phyloP scores from a whole-genome alignment of 2,113 vertebrate species.

The Meleagris gallopavo region DNA sequence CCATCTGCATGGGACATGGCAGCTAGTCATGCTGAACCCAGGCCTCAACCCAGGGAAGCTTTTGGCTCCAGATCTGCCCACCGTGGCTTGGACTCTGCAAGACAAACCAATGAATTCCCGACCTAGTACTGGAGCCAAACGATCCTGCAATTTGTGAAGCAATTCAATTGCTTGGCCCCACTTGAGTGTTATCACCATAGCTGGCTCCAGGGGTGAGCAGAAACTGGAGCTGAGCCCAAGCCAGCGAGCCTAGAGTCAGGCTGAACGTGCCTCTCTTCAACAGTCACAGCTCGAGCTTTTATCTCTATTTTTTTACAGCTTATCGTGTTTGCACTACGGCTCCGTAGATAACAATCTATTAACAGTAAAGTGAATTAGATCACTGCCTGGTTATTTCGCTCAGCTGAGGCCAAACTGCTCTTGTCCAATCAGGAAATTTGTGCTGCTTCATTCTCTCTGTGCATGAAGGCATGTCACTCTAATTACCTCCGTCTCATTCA shows the following conservation, averaged over 20 bases:
- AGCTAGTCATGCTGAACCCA: neutral
- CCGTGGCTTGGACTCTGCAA: neutral
- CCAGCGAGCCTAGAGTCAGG: neutral
- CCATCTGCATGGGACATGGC: accelerated
- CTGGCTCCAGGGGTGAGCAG: neutral
- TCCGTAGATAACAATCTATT: conserved; percentile 60
- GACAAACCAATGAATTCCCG: neutral
- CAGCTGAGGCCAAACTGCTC: conserved; percentile 58
- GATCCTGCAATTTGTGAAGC: neutral
- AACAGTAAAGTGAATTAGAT: conserved; percentile 66
- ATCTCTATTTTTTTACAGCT: conserved; percentile 48
- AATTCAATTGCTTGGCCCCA: neutral
- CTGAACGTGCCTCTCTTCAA: conserved; percentile 10
- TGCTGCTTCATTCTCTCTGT: conserved; percentile 60
- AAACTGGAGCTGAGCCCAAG: neutral
- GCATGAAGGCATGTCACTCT: conserved; percentile 55
- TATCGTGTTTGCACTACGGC: conserved; percentile 39
- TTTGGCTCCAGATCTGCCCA: neutral
- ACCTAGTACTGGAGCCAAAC: neutral
- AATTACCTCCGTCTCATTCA: conserved; percentile 50
- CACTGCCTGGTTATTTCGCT: conserved; percentile 54
- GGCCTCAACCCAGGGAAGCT: neutral
- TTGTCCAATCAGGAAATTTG: conserved; percentile 63
- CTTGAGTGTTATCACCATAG: neutral
- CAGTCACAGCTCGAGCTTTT: conserved; percentile 22